Conservation (phyloP, 2,888 invertebrate genomes). For the Strigamia crassipes region DNA sequence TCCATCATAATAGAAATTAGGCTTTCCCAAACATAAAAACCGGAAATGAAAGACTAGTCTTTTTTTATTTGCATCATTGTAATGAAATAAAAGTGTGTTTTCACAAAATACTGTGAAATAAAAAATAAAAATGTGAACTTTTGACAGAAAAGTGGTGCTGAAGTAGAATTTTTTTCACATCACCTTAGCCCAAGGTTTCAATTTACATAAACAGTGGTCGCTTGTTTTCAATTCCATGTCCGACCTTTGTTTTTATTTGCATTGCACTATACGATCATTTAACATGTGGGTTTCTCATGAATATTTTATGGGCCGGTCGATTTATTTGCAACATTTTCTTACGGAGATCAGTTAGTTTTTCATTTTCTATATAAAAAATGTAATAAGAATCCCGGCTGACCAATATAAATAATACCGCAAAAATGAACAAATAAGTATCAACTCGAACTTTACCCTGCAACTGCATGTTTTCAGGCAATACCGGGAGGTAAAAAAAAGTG, state of each 20-base stretch:
- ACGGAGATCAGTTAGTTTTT: constrained; percentile 10
- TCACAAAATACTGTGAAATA: background rate
- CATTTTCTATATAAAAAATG: background rate
- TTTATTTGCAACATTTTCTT: constrained; percentile 23
- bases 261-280: constrained; percentile 1
- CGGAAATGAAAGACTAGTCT: background rate
- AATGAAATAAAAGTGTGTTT: too few relatives aligned
- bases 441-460: too few relatives aligned
- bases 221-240: constrained; percentile 5
- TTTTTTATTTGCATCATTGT: too few relatives aligned
- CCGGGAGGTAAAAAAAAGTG: too few relatives aligned
- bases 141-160: background rate
- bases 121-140: background rate
- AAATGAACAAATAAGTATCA: too few relatives aligned
- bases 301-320: background rate
- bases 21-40: background rate
- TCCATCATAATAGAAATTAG: background rate
- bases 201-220: constrained; percentile 14
- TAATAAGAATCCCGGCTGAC: background rate
- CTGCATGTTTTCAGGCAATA: too few relatives aligned
- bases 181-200: constrained; percentile 14
- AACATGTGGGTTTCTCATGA: background rate
- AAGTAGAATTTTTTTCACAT: background rate
- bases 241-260: constrained; percentile 28
- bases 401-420: background rate